Evolutionary conservation across 2,113 vertebrate genomes (phyloP).

Genomic region (Menidia beryllina): DNA sequence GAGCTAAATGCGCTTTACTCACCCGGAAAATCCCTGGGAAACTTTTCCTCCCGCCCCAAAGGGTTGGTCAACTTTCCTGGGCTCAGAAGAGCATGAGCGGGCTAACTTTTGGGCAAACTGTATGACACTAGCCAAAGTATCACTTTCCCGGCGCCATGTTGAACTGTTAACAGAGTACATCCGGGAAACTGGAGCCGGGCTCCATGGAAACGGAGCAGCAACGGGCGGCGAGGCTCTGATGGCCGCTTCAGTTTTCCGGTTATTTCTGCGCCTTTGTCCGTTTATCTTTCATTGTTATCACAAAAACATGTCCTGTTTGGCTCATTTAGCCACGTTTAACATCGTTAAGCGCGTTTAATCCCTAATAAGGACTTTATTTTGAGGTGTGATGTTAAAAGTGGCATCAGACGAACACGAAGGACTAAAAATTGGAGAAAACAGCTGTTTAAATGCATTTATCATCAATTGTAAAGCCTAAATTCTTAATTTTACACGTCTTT

Average conservation of each 20-base stretch:
- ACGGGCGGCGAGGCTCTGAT: background rate
- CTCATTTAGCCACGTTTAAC: background rate
- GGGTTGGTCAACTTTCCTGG: background rate
- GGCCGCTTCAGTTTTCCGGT: background rate
- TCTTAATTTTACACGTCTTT: too few species aligned
- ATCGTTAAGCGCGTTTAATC: too few species aligned
- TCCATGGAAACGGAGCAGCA: slow-evolving; percentile 69
- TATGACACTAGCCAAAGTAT: slow-evolving; percentile 71
- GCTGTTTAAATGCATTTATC: too few species aligned
- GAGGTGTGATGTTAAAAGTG: too few species aligned
- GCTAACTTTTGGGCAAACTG: slow-evolving; percentile 68
- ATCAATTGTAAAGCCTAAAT: too few species aligned
- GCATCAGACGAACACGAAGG: too few species aligned
- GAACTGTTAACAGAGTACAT: slow-evolving; percentile 68
- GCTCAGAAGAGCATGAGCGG: slow-evolving; percentile 9
- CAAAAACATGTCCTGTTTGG: background rate
- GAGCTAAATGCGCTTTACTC: slow-evolving; percentile 24
- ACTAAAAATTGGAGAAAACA: too few species aligned
- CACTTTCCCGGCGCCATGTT: slow-evolving; percentile 82
- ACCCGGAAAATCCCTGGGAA: slow-evolving; percentile 37
- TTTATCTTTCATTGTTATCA: background rate
- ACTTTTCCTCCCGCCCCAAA: slow-evolving; percentile 12
- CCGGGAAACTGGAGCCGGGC: slow-evolving; percentile 72
- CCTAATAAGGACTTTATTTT: too few species aligned
- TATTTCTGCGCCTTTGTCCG: background rate